A percentile compares a stretch with the other conserved stretches of the same genome.
phyloP scores from a whole-genome alignment of 2,888 invertebrate species.

The Phyllotreta striolata region DNA sequence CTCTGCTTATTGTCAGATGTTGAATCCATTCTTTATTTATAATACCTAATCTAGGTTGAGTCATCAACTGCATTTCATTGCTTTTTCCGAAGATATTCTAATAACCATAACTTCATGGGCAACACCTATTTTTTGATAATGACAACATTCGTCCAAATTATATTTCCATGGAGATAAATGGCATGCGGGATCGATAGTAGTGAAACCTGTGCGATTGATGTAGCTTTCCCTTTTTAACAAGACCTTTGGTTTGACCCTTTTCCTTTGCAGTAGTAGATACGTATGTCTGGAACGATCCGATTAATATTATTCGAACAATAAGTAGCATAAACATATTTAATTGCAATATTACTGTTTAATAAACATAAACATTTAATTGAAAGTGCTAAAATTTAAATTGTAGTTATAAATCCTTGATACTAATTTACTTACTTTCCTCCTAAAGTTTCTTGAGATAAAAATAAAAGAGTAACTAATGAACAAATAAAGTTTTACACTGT shows the following conservation, averaged over 20 bases:
- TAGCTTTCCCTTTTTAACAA: conserved; percentile 35
- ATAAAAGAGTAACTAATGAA: no score
- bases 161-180: conserved; percentile 49
- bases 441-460: no score
- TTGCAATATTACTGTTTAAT: no score
- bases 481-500: no score
- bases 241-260: conserved; percentile 15
- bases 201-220: conserved; percentile 33
- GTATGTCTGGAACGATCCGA: conserved; percentile 1
- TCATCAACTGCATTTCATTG: conserved; percentile 47
- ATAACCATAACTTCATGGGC: conserved; percentile 31
- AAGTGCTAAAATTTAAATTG: no score
- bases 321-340: no score
- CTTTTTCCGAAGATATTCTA: conserved; percentile 29
- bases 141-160: conserved; percentile 39
- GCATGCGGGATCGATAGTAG: conserved; percentile 42
- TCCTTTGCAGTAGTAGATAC: not conserved
- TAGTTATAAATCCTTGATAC: no score
- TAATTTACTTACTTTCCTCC: no score
- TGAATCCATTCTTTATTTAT: conserved; percentile 10
- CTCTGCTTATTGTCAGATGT: not conserved
- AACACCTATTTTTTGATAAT: conserved; percentile 39
- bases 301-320: not conserved
- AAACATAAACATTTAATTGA: no score
- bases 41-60: conserved; percentile 19